Base-by-base conservation (phyloP, 2,797 vertebrate genomes). In the Crenuchus spilurus region DNA sequence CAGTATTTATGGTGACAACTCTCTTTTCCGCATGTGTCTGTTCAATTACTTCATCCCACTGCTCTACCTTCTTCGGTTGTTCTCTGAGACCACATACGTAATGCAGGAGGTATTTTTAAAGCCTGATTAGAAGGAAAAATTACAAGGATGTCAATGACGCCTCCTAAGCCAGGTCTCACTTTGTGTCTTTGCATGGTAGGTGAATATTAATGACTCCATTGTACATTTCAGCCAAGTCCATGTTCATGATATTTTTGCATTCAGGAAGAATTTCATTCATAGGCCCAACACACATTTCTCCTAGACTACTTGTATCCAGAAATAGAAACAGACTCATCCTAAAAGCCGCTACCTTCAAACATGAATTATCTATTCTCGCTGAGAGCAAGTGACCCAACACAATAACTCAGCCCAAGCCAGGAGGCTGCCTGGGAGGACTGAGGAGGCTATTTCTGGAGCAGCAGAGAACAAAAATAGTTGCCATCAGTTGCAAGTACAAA, bases 11-110 rank as follows among this genome's bases (percentile, higher is more conserved):
- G 81, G 75, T 80, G 76, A 76, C 83, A 81, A 80, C 70, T 81
- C 81, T 76, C 84, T 84, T 85, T 88, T 85, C 84, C 77, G 88
- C 89, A 92, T 91, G 74, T 74, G 82, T 89, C 81, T 87, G 74
- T 72, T 73, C 84, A 89, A 92, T 93, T 92, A 93, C 63, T 14
- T 28, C 22, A 16, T 44, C 55, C 11, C 26, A 18, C n/a, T 18
- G 13, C 35, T 30, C 72, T 70, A 46, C 74, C 83, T 76, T 84
- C 87, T 54, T 75, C 82, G 76, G 28, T 69, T 75, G 52, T 30
- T 80, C 72, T 78, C 74, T 82, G 80, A 85, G 74, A 62, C 70
- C 84, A 76, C 84, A 83, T 84, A 84, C 83, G 86, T 88, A 83
- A 88, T 87, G 80, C 70, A 70, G 68, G 73, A 22, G 58, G 64